phyloP scores from a whole-genome alignment of 2,113 vertebrate species.

The Pseudorectes ferrugineus region DNA sequence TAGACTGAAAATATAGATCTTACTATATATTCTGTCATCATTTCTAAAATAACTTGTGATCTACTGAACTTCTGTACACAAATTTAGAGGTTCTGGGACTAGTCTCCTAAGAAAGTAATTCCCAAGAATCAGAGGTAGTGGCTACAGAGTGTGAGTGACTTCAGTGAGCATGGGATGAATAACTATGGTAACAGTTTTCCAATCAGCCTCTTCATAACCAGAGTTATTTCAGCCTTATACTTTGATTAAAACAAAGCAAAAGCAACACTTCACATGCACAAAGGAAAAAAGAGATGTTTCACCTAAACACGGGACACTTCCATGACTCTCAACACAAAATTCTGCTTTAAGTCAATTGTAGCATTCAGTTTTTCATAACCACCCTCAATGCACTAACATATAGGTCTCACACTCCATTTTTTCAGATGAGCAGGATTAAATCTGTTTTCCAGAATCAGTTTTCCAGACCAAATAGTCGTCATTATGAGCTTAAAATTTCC shows the following conservation, averaged over 20 bases:
- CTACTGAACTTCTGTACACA: background rate
- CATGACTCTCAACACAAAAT: background rate
- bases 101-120: background rate
- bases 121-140: background rate
- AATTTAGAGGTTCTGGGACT: background rate
- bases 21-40: background rate
- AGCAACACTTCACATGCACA: background rate
- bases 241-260: background rate
- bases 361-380: background rate
- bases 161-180: background rate
- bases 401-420: background rate
- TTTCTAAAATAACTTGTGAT: background rate
- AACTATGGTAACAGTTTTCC: background rate
- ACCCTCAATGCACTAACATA: background rate
- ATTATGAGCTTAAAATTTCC: background rate
- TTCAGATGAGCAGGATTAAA: background rate
- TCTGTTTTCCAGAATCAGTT: background rate
- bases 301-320: background rate
- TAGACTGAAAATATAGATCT: background rate
- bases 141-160: background rate
- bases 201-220: background rate
- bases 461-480: background rate
- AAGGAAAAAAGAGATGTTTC: background rate
- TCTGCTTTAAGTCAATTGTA: background rate
- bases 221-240: background rate